A percentile compares a stretch with the other conserved stretches of the same genome.
These are phyloP conservation scores for Pocillopora grandis DNA, from an alignment of 92 coral and sea anemone species.

Conservation along the genomic window DNA sequence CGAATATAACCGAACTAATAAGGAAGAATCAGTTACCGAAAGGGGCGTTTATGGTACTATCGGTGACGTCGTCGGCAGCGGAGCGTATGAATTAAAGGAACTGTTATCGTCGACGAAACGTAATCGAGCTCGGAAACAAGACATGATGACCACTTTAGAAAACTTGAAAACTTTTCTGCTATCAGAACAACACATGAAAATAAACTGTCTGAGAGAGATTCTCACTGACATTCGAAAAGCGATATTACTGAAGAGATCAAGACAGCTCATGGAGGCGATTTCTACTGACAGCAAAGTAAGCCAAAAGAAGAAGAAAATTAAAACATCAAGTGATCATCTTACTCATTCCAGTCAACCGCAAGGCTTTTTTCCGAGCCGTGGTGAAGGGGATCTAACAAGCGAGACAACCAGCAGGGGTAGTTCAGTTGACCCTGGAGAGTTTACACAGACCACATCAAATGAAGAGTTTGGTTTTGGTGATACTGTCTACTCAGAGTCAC, in stretches of 20 bases:
- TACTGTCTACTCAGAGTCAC: not conserved
- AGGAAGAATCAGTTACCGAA: not conserved
- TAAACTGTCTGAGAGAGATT: conserved; percentile 6
- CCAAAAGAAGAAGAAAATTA: conserved; percentile 32
- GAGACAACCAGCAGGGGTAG: not conserved
- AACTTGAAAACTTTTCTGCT: not conserved
- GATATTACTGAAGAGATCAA: conserved; percentile 24
- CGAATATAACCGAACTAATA: not conserved
- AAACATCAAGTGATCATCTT: not conserved
- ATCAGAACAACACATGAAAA: conserved; percentile 15
- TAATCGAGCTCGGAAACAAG: not conserved
- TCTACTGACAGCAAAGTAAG: conserved; percentile 1
- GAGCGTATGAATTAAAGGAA: not conserved
- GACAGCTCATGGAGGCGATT: conserved; percentile 8
- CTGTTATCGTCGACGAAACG: not conserved
- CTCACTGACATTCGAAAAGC: conserved; percentile 44
- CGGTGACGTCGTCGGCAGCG: not conserved
- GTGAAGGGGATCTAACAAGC: not conserved
- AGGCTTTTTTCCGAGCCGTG: not conserved
- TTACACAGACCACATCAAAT: not conserved
- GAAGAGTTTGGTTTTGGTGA: too few relatives aligned
- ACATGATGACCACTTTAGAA: conserved; percentile 7
- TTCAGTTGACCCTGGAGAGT: not conserved
- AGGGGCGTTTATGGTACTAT: not conserved
- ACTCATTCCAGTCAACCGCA: not conserved